Conservation (phyloP, 2,113 vertebrate species). For the Chloebia gouldiae region DNA sequence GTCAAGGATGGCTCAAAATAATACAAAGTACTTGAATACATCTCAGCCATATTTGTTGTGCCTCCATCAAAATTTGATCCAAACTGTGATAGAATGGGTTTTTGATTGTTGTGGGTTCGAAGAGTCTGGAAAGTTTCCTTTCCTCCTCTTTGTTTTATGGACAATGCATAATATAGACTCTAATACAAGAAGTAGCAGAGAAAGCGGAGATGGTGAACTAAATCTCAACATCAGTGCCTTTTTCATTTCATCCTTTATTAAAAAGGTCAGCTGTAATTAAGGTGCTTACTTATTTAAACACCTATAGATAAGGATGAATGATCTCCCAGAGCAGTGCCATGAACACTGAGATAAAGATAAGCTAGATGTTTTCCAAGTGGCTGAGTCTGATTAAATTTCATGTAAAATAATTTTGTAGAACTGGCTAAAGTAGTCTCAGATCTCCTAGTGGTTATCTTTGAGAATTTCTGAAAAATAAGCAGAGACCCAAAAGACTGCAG, state of each 20-base stretch:
- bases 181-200: background rate
- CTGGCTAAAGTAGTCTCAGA: background rate
- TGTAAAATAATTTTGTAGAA: background rate
- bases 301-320: constrained; percentile 31
- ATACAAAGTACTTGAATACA: background rate
- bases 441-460: background rate
- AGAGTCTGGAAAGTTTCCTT: background rate
- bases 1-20: background rate
- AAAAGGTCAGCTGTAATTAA: constrained; percentile 58
- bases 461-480: background rate
- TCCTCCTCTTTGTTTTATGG: background rate
- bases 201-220: background rate
- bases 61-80: background rate
- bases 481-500: background rate
- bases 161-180: background rate
- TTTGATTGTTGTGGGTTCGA: background rate
- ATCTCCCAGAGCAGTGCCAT: background rate
- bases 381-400: background rate
- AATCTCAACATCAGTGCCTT: constrained; percentile 7
- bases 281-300: constrained; percentile 51
- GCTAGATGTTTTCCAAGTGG: constrained; percentile 7
- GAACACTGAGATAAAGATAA: constrained; percentile 17
- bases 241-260: constrained; percentile 48
- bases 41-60: background rate
- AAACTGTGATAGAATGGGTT: fast-evolving